These are phyloP conservation scores for Philotrypesis tridentata DNA, from an alignment of 1,140 invertebrate species.

Conservation along the genomic window DNA sequence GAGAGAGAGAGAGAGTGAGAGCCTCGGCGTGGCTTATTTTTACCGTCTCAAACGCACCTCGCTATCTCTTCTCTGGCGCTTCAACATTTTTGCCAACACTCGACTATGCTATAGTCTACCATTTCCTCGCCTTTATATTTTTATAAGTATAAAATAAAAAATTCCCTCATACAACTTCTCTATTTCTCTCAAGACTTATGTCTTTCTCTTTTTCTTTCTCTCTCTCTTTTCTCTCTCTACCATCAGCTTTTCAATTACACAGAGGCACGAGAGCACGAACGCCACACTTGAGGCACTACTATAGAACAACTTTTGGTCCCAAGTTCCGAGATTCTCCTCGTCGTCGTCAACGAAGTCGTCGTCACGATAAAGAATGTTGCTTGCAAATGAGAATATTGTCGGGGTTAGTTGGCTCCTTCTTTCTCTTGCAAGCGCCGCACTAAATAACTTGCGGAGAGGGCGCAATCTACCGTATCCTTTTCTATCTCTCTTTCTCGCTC, in stretches of 20 bases:
- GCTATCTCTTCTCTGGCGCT: slow-evolving; percentile 36
- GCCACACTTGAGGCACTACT: not conserved
- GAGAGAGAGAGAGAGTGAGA: not conserved
- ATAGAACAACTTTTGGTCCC: not conserved
- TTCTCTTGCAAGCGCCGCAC: not conserved
- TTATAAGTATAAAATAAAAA: not conserved
- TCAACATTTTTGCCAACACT: slow-evolving; percentile 37
- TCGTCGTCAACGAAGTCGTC: not conserved
- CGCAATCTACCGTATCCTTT: not conserved
- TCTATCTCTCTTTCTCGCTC: not conserved
- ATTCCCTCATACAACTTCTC: not conserved
- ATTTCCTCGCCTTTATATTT: not conserved
- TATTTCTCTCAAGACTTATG: too few species aligned
- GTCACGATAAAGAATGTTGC: slow-evolving; percentile 32
- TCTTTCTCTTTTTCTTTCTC: not conserved
- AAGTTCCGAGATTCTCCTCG: not conserved
- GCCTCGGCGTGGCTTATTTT: slow-evolving; percentile 46
- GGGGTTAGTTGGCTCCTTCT: not conserved
- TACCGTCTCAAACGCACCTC: slow-evolving; percentile 47
- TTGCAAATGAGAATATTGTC: slow-evolving; percentile 28
- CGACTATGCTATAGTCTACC: not conserved
- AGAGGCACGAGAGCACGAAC: not conserved
- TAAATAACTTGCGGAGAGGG: not conserved
- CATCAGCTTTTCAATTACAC: not conserved
- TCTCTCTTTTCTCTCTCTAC: not conserved